Evolutionary conservation across 2,797 vertebrate species (phyloP), one percentile per base, ranked within the genome.

Genomic region (Neomorphus geoffroyi): DNA sequence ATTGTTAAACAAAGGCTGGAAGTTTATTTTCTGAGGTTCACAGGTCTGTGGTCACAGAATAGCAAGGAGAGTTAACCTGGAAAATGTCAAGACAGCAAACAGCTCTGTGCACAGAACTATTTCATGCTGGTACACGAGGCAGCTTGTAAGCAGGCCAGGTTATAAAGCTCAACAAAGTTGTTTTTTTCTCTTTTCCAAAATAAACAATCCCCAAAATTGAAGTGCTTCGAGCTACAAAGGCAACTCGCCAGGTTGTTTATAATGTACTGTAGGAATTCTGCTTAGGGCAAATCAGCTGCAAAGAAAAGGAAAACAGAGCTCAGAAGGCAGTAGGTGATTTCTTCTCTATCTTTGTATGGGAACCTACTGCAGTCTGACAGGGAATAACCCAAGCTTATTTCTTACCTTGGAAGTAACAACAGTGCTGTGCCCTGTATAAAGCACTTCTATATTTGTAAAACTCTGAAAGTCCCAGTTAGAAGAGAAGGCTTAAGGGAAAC

Each of bases 271-370:
- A 95, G 65, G 93, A 96, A 94, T 94, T 60, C 88, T 94, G 94
- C 95, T 90, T 22, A 43, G 41, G 86, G 94, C 94, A 92, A 82
- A 70, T 67, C 95, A 96, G 88, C 94, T 96, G 96, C 93, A 88
- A 56, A 91, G 73, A 81, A 91, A 91, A 94, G 48, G 66, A 72
- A 96, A 65, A 84, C 54, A 67, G 56, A 83, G 70, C 90, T 93
- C 62, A 70, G 75, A 50, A 93, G 58, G 51, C 46, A 54, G 75
- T 1, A 41, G 58, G 60, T 45, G 72, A 80, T 88, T 41, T 62
- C 56, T 79, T 53, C 32, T 62, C 41, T 84, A 17, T n/a, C 91
- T 90, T 28, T 72, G 51, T n/a, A 83, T 6, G 17, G 73, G 80
- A 88, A 86, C 75, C 75, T 60, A 33, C 61, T 53, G 48, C 27